A percentile compares a stretch with the other conserved stretches of the same genome.
Evolutionary conservation across 2,888 invertebrate species (phyloP).

Genomic region (Drosophila borealis): DNA sequence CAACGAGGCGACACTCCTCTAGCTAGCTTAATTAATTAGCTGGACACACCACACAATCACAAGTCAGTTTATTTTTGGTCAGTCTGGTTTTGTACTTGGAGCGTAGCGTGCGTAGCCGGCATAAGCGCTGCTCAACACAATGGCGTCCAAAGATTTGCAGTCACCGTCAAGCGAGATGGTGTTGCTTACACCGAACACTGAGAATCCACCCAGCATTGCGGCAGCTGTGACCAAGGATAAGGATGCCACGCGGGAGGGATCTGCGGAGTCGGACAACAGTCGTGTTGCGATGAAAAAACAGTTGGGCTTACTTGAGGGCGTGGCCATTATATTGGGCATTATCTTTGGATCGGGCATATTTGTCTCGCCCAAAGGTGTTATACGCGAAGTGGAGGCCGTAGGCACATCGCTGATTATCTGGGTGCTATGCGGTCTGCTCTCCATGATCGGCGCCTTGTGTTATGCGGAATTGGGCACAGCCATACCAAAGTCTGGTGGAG

Average conservation of each 20-base stretch:
- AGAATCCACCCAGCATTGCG: conserved; percentile 58
- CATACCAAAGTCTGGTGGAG: conserved; percentile 97
- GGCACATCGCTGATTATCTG: conserved; percentile 95
- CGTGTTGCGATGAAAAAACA: conserved; percentile 93
- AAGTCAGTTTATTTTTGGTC: conserved; percentile 13
- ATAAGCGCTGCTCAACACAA: conserved; percentile 41
- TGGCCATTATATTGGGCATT: conserved; percentile 96
- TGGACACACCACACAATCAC: conserved; percentile 45
- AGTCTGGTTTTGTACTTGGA: conserved; percentile 45
- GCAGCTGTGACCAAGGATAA: conserved; percentile 26
- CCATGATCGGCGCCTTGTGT: conserved; percentile 97
- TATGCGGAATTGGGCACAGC: conserved; percentile 95
- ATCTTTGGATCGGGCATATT: conserved; percentile 99
- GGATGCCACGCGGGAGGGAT: conserved; percentile 63
- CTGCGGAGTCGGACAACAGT: conserved; percentile 68
- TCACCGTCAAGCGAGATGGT: conserved; percentile 84
- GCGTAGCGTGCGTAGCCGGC: conserved; percentile 57
- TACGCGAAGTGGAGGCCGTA: conserved; percentile 95
- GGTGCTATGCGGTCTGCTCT: conserved; percentile 94
- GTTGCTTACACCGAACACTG: conserved; percentile 82
- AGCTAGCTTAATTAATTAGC: conserved; percentile 69
- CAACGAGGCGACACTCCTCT: conserved; percentile 45
- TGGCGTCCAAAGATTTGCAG: conserved; percentile 74
- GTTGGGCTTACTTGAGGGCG: conserved; percentile 95
- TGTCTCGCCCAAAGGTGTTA: conserved; percentile 97